Evolutionary conservation across 2,888 invertebrate genomes (phyloP).

Genomic region (Neoscelio sp.): DNA sequence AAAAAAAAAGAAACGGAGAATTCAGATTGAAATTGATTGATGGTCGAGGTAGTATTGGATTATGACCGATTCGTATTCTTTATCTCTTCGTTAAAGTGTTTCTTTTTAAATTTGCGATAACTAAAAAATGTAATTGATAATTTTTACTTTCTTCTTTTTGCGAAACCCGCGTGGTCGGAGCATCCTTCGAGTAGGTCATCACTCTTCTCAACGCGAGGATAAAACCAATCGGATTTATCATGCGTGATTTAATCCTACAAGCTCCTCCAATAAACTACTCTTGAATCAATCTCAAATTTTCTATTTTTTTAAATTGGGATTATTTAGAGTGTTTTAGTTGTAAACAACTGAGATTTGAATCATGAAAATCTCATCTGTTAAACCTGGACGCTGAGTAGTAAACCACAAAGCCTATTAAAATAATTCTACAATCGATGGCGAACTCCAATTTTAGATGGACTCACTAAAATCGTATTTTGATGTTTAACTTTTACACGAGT

Average conservation of each 20-base stretch:
- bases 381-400: no score
- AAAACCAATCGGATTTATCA: conserved; percentile 23
- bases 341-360: no score
- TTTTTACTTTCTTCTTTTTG: no score
- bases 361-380: no score
- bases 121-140: conserved; percentile 41
- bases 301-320: conserved; percentile 13
- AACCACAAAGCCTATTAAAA: no score
- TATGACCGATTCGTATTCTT: conserved; percentile 15
- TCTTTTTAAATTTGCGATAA: conserved; percentile 16
- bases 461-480: no score
- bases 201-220: conserved; percentile 5
- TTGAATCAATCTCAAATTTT: neutral
- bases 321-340: no score
- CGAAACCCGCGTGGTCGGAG: no score
- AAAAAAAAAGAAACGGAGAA: conserved; percentile 39
- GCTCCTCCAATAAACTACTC: conserved; percentile 20
- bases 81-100: conserved; percentile 55
- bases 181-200: conserved; percentile 32
- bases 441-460: no score
- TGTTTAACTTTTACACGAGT: no score
- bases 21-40: conserved; percentile 50
- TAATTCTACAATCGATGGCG: no score
- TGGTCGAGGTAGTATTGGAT: conserved; percentile 34
- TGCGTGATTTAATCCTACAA: conserved; percentile 20